Evolutionary conservation across 1,140 invertebrate species (phyloP).

Genomic region (Rhopalosiphum padi): DNA sequence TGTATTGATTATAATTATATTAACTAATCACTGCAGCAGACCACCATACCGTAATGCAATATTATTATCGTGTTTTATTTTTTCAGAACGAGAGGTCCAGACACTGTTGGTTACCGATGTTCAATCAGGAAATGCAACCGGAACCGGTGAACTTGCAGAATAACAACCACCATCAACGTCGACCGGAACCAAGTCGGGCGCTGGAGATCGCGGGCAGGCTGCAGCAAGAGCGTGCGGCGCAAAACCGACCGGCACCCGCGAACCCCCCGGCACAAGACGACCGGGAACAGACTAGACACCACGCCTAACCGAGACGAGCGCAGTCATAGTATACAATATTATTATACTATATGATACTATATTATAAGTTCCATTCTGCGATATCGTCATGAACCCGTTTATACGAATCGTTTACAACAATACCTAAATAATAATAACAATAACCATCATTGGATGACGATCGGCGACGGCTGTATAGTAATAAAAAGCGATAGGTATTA

Average conservation of each 20-base stretch:
- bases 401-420: no score
- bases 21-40: background rate
- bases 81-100: conserved; percentile 10
- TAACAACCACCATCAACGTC: background rate
- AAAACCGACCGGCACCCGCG: background rate
- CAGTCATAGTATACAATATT: background rate
- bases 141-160: conserved; percentile 29
- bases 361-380: background rate
- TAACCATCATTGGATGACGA: background rate
- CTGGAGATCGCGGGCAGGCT: background rate
- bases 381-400: background rate
- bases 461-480: no score
- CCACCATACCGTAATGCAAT: background rate
- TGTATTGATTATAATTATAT: no score
- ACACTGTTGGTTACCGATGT: conserved; percentile 23
- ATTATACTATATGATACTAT: background rate
- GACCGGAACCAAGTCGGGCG: background rate
- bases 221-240: conserved; percentile 1
- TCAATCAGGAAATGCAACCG: conserved; percentile 2
- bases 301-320: background rate
- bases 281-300: background rate
- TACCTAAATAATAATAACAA: background rate
- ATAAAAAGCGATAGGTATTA: no score
- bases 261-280: background rate
- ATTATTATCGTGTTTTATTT: background rate